phyloP scores from a whole-genome alignment of 2,888 invertebrate genomes.

The Tricholauxania praeusta region DNA sequence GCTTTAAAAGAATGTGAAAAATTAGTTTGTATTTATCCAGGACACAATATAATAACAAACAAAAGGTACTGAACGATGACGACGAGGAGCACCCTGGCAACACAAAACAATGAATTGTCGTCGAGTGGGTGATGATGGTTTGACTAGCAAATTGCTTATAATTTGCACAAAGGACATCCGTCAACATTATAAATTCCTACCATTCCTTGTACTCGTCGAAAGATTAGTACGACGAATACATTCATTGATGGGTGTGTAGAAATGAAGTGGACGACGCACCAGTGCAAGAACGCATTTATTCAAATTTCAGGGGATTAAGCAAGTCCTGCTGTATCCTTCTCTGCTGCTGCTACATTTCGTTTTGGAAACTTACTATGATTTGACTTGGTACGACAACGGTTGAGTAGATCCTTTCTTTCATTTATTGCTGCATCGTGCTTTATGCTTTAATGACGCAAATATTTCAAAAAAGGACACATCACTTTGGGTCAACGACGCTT shows the following conservation, averaged over 20 bases:
- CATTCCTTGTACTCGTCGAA: not conserved
- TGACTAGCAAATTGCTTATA: slow-evolving; percentile 61
- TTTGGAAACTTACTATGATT: no score
- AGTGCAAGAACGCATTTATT: slow-evolving; percentile 43
- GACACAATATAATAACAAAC: slow-evolving; percentile 9
- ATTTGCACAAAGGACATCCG: slow-evolving; percentile 58
- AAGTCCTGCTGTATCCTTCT: not conserved
- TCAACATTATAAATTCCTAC: slow-evolving; percentile 43
- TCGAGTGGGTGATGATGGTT: not conserved
- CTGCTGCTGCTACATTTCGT: not conserved
- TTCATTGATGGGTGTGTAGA: no score
- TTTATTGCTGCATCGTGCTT: no score
- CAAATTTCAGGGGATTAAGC: slow-evolving; percentile 49
- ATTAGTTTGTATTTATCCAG: slow-evolving; percentile 40
- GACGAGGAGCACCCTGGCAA: not conserved
- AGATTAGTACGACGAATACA: no score
- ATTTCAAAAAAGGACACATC: no score
- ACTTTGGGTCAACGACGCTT: no score
- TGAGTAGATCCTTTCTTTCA: no score
- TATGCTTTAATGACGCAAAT: no score
- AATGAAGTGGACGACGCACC: not conserved
- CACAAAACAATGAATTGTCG: not conserved
- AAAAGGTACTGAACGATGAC: no score
- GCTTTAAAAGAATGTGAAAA: slow-evolving; percentile 47
- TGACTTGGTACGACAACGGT: no score